Base-by-base conservation (phyloP, 2,113 vertebrate genomes). In the Phoenicopterus ruber region DNA sequence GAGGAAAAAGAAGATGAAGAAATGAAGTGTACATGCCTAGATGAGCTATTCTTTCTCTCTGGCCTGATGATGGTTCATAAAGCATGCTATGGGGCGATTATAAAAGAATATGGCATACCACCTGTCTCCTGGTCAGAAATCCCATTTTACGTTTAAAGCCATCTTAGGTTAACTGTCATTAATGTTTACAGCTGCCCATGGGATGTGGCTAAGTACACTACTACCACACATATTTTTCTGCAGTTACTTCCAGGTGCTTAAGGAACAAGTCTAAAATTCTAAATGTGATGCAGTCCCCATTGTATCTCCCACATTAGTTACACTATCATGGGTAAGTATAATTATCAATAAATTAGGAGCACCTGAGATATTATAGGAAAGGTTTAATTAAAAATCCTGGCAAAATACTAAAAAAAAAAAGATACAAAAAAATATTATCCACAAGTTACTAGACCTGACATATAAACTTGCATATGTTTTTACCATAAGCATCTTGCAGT, bases 71-170 rank as follows among this genome's bases (percentile, higher is more conserved):
- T 62, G 95, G 87, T 74, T 95, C 95, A 96, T 94, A 96, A 97
- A 97, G 87, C 89, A 95, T 96, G 92, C 87, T 93, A 83, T 91
- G 89, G 94, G 63, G 66, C 10, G 6, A 86, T 83, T 91, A 93
- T 74, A 96, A 96, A 97, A 94, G 88, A 93, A 93, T 92, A 94
- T 25, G 58, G 88, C 34, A 74, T 46, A 76, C 74, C 91, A 94
- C 96, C 95, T 95, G 77, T 67, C 91, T 85, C 88, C 73, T 78
- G 95, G 94, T 91, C 91, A 96, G 83, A 95, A 96, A 87, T 54
- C 44, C n/a, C 81, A 87, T 81, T 82, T 87, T 71, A 77, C 49
- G 72, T 86, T 88, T 93, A 91, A 91, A 94, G 86, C 18, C 55
- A 69, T 87, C 87, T 50, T 63, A 94, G 91, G 90, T 94, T 95